phyloP scores from a whole-genome alignment of 1,140 invertebrate genomes.

The Drosophila sp. region DNA sequence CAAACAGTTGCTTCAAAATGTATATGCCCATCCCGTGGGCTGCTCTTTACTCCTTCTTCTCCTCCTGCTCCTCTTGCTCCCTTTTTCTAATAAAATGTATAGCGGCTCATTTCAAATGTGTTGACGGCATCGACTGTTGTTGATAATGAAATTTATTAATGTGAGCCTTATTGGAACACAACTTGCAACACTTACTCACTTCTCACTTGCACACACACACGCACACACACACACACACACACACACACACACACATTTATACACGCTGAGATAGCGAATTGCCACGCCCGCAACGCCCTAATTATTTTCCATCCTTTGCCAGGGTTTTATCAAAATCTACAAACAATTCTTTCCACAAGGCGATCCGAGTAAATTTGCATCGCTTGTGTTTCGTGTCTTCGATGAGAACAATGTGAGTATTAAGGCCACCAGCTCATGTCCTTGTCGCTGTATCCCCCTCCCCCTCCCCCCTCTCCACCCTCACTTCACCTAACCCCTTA shows the following conservation, averaged over 20 bases:
- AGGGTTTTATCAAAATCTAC: constrained; percentile 99
- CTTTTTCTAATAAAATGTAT: too few relatives aligned
- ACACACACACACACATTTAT: neutral
- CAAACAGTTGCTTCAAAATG: constrained; percentile 30
- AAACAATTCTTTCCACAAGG: constrained; percentile 99
- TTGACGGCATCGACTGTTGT: constrained; percentile 56
- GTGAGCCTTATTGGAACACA: constrained; percentile 55
- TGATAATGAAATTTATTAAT: constrained; percentile 80
- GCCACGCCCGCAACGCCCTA: constrained; percentile 21
- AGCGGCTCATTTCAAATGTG: constrained; percentile 49
- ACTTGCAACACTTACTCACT: constrained; percentile 29
- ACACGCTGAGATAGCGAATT: neutral
- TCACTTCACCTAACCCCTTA: neutral
- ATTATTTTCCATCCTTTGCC: constrained; percentile 61
- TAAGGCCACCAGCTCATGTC: constrained; percentile 26
- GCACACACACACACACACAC: constrained; percentile 25
- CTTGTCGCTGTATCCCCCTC: neutral
- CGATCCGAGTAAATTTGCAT: constrained; percentile 98
- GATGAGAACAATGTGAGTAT: constrained; percentile 98
- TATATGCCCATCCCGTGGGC: constrained; percentile 3
- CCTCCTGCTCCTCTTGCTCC: too few relatives aligned
- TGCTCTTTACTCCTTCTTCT: too few relatives aligned
- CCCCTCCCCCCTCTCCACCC: neutral
- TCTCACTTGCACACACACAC: constrained; percentile 27
- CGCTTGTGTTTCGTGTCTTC: constrained; percentile 98